Evolutionary conservation across 2,113 vertebrate species (phyloP).

Genomic region (Loxodonta africana): DNA sequence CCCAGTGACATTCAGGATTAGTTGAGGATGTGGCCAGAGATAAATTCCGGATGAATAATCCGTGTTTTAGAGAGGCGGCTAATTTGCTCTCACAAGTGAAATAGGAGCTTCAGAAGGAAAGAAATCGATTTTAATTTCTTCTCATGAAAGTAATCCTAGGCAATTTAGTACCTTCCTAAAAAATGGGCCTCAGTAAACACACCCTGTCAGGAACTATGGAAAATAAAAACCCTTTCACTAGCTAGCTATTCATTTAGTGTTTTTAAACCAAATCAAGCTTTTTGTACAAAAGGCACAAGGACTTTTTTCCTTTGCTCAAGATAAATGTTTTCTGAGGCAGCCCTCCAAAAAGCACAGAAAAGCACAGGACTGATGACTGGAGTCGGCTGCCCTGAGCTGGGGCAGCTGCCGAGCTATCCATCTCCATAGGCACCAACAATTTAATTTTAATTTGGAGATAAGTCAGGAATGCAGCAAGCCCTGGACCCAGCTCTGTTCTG

Average conservation of each 20-base stretch:
- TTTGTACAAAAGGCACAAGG: conserved; percentile 19
- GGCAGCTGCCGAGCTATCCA: neutral
- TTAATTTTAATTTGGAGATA: neutral
- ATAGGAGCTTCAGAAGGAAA: conserved; percentile 72
- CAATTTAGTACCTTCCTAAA: conserved; percentile 64
- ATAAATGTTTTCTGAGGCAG: neutral
- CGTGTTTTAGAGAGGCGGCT: conserved; percentile 54
- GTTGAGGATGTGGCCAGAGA: conserved; percentile 42
- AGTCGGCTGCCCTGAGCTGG: neutral
- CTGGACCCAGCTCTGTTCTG: neutral
- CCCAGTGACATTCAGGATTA: neutral
- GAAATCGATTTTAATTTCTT: conserved; percentile 84
- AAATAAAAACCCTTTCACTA: conserved; percentile 70
- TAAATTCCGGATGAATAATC: conserved; percentile 60
- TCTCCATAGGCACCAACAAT: neutral
- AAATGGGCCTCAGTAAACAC: conserved; percentile 38
- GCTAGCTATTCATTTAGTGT: conserved; percentile 63
- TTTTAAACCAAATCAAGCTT: conserved; percentile 64
- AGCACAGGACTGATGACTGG: neutral
- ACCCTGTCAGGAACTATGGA: conserved; percentile 25
- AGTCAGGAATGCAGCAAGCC: conserved; percentile 18
- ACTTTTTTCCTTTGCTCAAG: neutral
- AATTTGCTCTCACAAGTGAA: conserved; percentile 73
- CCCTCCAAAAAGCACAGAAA: fast-evolving
- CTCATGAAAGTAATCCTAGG: conserved; percentile 72